Percentiles rank a stretch among this genome's conserved stretches.
Conservation (phyloP, 2,113 vertebrate species). For the Chaenocephalus aceratus region DNA sequence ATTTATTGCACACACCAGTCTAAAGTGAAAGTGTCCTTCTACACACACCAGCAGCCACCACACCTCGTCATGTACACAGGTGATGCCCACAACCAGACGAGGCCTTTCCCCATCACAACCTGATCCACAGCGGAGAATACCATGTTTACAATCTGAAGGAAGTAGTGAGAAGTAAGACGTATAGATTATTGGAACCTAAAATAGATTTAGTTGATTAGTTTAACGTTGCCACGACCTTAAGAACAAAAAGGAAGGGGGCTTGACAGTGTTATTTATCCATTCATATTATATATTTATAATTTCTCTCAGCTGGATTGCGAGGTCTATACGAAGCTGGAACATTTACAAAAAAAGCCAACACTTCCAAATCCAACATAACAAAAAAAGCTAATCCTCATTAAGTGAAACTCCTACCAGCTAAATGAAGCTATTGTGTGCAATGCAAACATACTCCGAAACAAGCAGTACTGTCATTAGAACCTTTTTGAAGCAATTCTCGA, state of each 20-base stretch:
- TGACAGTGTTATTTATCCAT: neutral
- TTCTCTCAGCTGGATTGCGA: too few species aligned
- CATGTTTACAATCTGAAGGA: neutral
- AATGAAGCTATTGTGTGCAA: too few species aligned
- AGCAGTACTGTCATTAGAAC: too few species aligned
- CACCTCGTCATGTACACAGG: slow-evolving; percentile 20
- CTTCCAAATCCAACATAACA: too few species aligned
- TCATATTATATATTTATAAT: neutral
- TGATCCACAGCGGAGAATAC: neutral
- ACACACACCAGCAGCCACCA: neutral
- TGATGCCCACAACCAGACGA: neutral
- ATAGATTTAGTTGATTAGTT: neutral
- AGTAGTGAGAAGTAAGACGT: neutral
- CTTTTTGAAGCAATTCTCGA: too few species aligned
- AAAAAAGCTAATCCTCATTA: too few species aligned
- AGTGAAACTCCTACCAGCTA: too few species aligned
- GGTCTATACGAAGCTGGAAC: too few species aligned
- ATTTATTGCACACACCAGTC: too few species aligned
- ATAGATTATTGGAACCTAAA: neutral
- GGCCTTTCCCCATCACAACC: slow-evolving; percentile 17
- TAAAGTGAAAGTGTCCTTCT: neutral
- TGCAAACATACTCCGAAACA: too few species aligned
- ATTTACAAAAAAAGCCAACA: neutral
- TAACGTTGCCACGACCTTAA: too few species aligned
- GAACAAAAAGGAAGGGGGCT: too few species aligned